These are phyloP conservation scores for Microcebus jonahi DNA, from an alignment of 2,113 vertebrate species.

Conservation along the genomic window DNA sequence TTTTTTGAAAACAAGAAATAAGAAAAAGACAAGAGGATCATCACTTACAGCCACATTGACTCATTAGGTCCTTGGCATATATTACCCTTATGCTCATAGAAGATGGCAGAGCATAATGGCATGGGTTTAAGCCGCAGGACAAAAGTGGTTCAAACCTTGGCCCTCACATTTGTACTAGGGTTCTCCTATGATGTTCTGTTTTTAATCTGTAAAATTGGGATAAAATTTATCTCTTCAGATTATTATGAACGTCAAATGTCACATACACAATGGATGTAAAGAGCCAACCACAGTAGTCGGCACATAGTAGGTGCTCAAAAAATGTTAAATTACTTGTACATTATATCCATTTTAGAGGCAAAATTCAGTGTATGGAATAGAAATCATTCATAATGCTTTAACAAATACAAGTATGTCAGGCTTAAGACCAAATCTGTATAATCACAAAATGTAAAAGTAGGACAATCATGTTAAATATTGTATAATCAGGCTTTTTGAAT, in stretches of 20 bases:
- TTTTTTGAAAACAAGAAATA: background rate
- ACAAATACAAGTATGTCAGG: background rate
- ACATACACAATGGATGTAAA: background rate
- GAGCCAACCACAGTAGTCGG: background rate
- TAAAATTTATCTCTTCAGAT: background rate
- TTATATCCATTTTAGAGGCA: background rate
- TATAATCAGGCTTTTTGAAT: constrained; percentile 3
- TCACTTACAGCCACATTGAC: background rate
- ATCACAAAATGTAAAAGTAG: constrained; percentile 28
- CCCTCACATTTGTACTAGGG: background rate
- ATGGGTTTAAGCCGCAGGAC: background rate
- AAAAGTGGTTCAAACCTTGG: background rate
- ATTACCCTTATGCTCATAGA: background rate
- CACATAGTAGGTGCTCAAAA: background rate
- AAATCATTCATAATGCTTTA: background rate
- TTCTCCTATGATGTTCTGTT: background rate
- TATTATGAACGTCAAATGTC: background rate
- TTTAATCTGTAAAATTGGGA: background rate
- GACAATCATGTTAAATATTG: background rate
- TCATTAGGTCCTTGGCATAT: background rate
- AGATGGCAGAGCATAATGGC: no score
- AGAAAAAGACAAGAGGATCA: background rate
- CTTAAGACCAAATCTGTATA: background rate
- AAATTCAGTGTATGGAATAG: background rate
- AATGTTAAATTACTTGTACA: background rate